phyloP scores from a whole-genome alignment of 2,888 invertebrate species.

The Rhopalosiphum nymphaeae region DNA sequence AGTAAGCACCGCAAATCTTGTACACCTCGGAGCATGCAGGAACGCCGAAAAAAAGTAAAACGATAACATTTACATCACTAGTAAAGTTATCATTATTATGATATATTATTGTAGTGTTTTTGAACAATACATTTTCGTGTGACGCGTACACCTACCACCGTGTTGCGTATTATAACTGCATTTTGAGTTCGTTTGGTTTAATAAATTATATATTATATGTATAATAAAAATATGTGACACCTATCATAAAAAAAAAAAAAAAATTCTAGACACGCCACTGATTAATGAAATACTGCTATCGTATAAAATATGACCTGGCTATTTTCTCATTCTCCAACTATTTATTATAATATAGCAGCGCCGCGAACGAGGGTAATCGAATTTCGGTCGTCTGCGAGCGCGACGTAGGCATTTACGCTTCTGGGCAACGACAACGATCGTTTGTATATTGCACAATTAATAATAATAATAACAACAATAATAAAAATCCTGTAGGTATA shows the following conservation, averaged over 20 bases:
- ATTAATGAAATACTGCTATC: not conserved
- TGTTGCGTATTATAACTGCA: not conserved
- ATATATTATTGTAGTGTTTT: not conserved
- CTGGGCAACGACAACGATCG: not conserved
- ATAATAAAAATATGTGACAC: not conserved
- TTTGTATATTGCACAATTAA: constrained; percentile 37
- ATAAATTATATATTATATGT: not conserved
- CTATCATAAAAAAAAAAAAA: not conserved
- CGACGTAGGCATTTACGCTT: not conserved
- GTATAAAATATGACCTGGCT: not conserved
- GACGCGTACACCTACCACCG: not conserved
- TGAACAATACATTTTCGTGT: no score
- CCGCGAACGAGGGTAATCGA: constrained; percentile 14
- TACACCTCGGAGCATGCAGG: no score
- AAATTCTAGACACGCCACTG: not conserved
- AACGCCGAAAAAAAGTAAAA: no score
- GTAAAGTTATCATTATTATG: no score
- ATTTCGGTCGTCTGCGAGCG: constrained; percentile 5
- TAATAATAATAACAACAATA: not conserved
- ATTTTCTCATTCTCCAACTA: not conserved
- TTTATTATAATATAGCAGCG: not conserved
- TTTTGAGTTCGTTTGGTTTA: not conserved
- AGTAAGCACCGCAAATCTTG: no score
- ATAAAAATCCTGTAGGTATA: constrained; percentile 6
- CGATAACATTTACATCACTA: no score